A percentile compares a stretch with the other conserved stretches of the same genome.
Evolutionary conservation across 2,888 invertebrate genomes (phyloP).

Genomic region (Mesorhabditis belari): DNA sequence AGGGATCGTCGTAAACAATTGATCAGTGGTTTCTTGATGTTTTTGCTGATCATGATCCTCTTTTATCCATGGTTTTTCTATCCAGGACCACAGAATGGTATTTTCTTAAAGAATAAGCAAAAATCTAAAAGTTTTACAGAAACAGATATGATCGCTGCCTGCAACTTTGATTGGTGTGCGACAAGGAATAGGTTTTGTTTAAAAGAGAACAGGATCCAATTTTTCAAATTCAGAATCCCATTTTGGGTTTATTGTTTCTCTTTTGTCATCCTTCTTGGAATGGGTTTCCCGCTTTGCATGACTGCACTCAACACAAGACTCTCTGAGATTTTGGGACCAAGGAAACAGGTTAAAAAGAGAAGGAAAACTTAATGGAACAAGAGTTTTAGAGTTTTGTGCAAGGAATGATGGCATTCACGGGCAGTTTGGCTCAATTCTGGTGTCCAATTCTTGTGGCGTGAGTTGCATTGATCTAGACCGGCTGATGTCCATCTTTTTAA

Average conservation of each 20-base stretch:
- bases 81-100: background rate
- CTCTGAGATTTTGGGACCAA: conserved; percentile 21
- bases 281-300: conserved; percentile 19
- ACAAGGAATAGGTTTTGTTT: conserved; percentile 11
- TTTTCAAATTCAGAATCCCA: conserved; percentile 7
- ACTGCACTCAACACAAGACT: conserved; percentile 12
- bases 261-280: conserved; percentile 10
- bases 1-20: conserved; percentile 24
- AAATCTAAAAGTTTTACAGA: conserved; percentile 18
- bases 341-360: conserved; percentile 26
- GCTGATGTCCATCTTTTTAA: background rate
- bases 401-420: conserved; percentile 24
- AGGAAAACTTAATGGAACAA: conserved; percentile 3
- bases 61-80: conserved; percentile 4
- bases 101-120: conserved; percentile 3
- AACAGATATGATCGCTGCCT: conserved; percentile 11
- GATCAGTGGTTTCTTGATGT: conserved; percentile 20
- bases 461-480: background rate
- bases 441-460: conserved; percentile 21
- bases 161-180: conserved; percentile 20
- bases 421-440: conserved; percentile 18
- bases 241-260: conserved; percentile 12
- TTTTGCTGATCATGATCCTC: conserved; percentile 3
- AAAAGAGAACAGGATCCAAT: background rate
- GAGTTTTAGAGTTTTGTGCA: conserved; percentile 18